Evolutionary conservation across 2,797 vertebrate species (phyloP), one percentile per base, ranked within the genome.

Genomic region (Ctenochaetus hawaiiensis): DNA sequence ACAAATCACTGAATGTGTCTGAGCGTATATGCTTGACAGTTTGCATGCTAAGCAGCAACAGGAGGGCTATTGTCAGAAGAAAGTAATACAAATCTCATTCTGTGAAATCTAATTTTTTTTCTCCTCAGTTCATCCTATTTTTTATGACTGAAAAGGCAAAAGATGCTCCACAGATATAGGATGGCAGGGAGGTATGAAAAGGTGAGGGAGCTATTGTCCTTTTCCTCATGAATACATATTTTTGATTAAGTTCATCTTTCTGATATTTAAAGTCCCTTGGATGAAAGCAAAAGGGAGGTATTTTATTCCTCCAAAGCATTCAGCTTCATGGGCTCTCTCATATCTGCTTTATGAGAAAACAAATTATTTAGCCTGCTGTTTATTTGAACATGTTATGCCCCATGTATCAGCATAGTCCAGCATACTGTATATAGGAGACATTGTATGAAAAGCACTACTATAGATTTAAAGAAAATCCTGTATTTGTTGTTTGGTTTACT

Each of bases 161-260:
- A 86, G 82, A 91, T 91, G 79, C 79, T 67, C 22, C 65, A 54
- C 56, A 84, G 84, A 90, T 90, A 89, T 39, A 60, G 53, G 48
- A 64, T 72, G 53, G 76, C 45, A 23, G 69, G 44, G 57, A 64
- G 14, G 49, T 81, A 81, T 88, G 79, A 86, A 87, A 87, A 88
- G 77, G 75, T 86, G 75, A 83, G 61, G n/a, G 4, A 53, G 70
- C 80, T 71, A 82, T 90, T 92, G 86, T 89, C 79, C 72, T 77
- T 60, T 67, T 87, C 58, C 74, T 86, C 81, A 88, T 92, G 88
- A 92, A 92, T 89, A 85, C 84, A 75, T 85, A 74, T 83, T 87
- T 90, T 84, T 88, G 70, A 92, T 92, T 86, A 84, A 88, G 76
- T 86, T 87, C 72, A 72, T 81, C 62, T 80, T 41, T 82, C 48